Conservation (phyloP, 2,797 vertebrate genomes). For the Ptychadena robeensis region DNA sequence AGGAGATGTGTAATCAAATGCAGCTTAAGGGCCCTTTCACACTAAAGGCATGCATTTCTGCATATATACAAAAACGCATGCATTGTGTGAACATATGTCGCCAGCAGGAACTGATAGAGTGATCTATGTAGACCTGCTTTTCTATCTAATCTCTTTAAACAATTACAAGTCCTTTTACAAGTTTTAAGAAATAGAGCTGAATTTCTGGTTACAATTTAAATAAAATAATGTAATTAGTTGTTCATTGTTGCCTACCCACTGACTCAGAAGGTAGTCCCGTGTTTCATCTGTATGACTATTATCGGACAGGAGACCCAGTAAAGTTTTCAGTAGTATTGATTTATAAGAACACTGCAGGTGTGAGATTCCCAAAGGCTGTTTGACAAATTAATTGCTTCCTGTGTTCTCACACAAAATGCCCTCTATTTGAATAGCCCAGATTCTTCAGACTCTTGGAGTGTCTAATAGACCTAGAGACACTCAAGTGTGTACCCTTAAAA, state of each 20-base stretch:
- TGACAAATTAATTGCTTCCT: slow-evolving; percentile 62
- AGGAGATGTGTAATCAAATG: too few species aligned
- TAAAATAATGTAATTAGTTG: too few species aligned
- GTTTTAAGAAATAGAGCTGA: too few species aligned
- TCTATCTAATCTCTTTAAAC: too few species aligned
- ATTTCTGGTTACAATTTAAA: too few species aligned
- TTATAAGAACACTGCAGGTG: slow-evolving; percentile 59
- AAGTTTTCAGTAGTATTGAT: slow-evolving; percentile 44
- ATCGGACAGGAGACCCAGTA: slow-evolving; percentile 30
- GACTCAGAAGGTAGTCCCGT: neutral
- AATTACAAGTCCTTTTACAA: too few species aligned
- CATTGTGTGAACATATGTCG: too few species aligned
- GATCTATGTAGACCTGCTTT: too few species aligned
- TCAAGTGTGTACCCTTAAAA: slow-evolving; percentile 8
- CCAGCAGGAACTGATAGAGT: too few species aligned
- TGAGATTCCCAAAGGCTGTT: slow-evolving; percentile 59
- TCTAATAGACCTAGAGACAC: slow-evolving; percentile 10
- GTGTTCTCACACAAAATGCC: slow-evolving; percentile 50
- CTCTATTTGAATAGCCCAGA: slow-evolving; percentile 40
- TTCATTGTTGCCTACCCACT: neutral
- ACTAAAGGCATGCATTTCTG: too few species aligned
- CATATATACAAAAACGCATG: too few species aligned
- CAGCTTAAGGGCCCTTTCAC: too few species aligned
- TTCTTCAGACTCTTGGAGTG: slow-evolving; percentile 13
- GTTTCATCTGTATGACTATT: slow-evolving; percentile 9